Evolutionary conservation across 2,888 invertebrate genomes (phyloP).

Genomic region (Eupithecia subfuscata): DNA sequence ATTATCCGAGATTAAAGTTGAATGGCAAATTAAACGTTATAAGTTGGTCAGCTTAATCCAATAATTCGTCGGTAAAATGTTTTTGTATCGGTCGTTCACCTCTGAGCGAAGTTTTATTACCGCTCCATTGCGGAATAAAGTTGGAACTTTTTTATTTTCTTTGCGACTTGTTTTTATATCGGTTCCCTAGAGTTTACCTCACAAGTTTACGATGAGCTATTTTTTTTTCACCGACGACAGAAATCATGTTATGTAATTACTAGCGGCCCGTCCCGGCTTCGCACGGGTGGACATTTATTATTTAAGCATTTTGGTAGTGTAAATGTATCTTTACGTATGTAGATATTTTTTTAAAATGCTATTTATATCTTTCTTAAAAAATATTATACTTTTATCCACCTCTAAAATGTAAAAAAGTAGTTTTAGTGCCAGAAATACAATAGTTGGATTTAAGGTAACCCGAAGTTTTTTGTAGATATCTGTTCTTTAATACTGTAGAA

Average conservation of each 20-base stretch:
- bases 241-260: not conserved
- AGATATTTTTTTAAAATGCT: no score
- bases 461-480: no score
- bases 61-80: not conserved
- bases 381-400: no score
- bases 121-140: not conserved
- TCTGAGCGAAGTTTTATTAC: not conserved
- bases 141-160: slow-evolving; percentile 1
- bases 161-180: slow-evolving; percentile 2
- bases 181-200: not conserved
- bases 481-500: no score
- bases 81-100: not conserved
- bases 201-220: not conserved
- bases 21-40: not conserved
- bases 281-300: no score
- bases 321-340: no score
- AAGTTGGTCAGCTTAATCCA: not conserved
- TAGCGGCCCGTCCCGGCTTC: no score
- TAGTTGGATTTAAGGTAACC: no score
- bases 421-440: no score
- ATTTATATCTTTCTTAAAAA: no score
- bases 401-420: no score
- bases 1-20: not conserved
- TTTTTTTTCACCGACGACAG: not conserved
- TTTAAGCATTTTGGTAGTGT: no score